Evolutionary conservation across 2,888 invertebrate genomes (phyloP), one percentile per base, ranked within the genome.

Genomic region (Archaeoteleia sp.): DNA sequence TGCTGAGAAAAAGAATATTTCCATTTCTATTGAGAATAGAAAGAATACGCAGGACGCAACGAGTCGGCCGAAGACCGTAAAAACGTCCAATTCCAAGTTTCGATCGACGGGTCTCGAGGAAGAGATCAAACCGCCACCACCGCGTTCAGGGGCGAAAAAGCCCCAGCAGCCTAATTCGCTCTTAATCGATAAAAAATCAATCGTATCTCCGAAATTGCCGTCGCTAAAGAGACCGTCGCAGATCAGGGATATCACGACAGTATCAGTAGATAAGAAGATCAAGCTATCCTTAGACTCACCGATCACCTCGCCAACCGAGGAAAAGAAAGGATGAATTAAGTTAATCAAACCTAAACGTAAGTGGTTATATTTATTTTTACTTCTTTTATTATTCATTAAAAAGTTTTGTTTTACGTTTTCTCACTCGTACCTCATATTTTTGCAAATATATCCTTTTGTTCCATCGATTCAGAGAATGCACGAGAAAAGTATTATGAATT

Each of bases 311-410:
- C 74, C 78, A 20, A 73, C 78, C 1, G 86, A 89, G 29, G 94
- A 94, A 80, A 91, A 93, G 84, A 92, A 93, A 25, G 94, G 94
- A 73, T 89, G 92, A 73, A 93, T 95, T 75, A 96, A 96, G 88
- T 87, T 95, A 73, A 95, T 95, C 78, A 92, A 95, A 76, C 90
- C 95, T 72, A 95, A 94, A 90, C 94, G 96, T 96, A 92, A 94
- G 95, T 93, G 45, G 10, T 14, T 8, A n/a, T 3, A n/a, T 5
- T 14, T 43, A 8, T 8, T 30, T 10, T 30, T 9, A 10, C 9
- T 9, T 30, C 9, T 10, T 4, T 20, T 12, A 8, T 20, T 15
- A 10, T 35, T 25, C 35, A 48, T 17, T 10, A 2, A 17, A 32
- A 14, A 32, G 1, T 15, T 30, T 17, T 10, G 7, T 27, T 2